Evolutionary conservation across 2,797 vertebrate species (phyloP).

Genomic region (Delichon dasypus): DNA sequence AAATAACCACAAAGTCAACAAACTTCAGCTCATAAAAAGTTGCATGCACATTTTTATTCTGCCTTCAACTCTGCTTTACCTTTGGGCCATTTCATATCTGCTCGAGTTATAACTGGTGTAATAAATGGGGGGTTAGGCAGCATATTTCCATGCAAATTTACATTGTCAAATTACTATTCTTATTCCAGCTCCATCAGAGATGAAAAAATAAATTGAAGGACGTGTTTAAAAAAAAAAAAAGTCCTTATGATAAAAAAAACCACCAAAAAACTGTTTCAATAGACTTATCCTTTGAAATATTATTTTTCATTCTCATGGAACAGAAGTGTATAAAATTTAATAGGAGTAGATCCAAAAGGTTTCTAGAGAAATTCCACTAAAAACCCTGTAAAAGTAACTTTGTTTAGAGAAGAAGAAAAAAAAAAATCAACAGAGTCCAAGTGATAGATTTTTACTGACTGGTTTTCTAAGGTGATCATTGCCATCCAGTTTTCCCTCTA

Average conservation of each 20-base stretch:
- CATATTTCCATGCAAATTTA: conserved; percentile 60
- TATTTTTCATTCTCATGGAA: neutral
- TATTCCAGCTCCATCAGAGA: conserved; percentile 5
- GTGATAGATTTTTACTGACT: neutral
- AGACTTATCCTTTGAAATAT: conserved; percentile 14
- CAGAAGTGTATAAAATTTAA: neutral
- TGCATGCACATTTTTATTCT: conserved; percentile 22
- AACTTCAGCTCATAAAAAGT: conserved; percentile 28
- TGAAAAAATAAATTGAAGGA: conserved; percentile 18
- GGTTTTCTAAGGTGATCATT: neutral
- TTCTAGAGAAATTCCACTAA: neutral
- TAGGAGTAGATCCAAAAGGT: neutral
- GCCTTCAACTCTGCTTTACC: conserved; percentile 27
- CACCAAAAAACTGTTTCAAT: neutral
- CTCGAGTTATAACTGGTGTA: conserved; percentile 41
- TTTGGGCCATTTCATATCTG: conserved; percentile 53
- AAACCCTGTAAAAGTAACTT: neutral
- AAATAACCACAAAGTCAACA: conserved; percentile 45
- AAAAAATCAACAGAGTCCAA: neutral
- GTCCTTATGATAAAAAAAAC: conserved; percentile 4
- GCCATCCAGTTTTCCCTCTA: neutral
- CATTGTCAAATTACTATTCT: conserved; percentile 39
- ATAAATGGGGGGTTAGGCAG: conserved; percentile 50
- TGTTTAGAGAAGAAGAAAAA: neutral
- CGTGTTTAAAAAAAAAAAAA: neutral